phyloP scores from a whole-genome alignment of 1,140 invertebrate species.

The Diuraphis noxia region DNA sequence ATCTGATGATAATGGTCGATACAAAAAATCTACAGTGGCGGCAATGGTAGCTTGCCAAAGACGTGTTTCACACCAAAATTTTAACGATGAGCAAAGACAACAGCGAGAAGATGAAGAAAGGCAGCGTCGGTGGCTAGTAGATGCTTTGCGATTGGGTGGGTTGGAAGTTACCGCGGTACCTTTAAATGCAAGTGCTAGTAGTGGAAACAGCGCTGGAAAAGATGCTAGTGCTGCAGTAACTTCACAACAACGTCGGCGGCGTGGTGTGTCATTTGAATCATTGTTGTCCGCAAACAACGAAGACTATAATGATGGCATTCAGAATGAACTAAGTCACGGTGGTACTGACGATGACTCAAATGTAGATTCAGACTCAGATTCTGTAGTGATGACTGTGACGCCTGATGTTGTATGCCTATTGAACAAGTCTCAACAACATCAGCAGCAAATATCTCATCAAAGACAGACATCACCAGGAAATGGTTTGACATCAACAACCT shows the following conservation, averaged over 20 bases:
- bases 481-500: background rate
- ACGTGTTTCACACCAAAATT: background rate
- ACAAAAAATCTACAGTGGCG: background rate
- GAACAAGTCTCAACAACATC: constrained; percentile 57
- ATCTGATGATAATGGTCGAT: constrained; percentile 23
- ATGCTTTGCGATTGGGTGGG: constrained; percentile 73
- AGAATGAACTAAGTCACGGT: background rate
- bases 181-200: constrained; percentile 59
- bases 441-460: background rate
- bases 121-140: constrained; percentile 65
- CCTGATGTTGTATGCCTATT: constrained; percentile 64
- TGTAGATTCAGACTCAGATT: background rate
- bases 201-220: constrained; percentile 15
- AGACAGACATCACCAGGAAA: background rate
- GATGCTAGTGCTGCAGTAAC: background rate
- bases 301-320: background rate
- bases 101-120: constrained; percentile 7
- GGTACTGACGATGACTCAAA: background rate
- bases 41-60: background rate
- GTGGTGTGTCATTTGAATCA: background rate
- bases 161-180: constrained; percentile 71
- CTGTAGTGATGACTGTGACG: constrained; percentile 61
- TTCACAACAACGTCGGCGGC: background rate
- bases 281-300: background rate
- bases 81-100: background rate